phyloP scores from a whole-genome alignment of 2,888 invertebrate genomes.

The Thymelicus lineola region DNA sequence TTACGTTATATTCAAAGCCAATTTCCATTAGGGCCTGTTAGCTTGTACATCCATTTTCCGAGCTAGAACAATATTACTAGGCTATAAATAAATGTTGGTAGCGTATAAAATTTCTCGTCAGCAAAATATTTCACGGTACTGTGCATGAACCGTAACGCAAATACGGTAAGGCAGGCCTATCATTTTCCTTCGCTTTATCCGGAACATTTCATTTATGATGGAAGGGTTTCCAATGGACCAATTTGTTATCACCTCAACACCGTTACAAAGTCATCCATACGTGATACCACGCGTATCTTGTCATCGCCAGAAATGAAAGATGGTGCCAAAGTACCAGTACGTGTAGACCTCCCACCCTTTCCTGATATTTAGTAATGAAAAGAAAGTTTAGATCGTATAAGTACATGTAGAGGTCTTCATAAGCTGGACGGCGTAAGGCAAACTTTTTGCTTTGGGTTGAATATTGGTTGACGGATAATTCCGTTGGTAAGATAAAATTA shows the following conservation, averaged over 20 bases:
- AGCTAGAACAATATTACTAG: conserved; percentile 1
- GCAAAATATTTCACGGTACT: conserved; percentile 19
- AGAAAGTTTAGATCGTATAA: neutral
- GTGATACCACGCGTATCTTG: conserved; percentile 32
- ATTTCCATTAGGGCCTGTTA: conserved; percentile 2
- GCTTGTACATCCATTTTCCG: conserved; percentile 3
- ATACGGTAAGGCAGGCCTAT: conserved; percentile 18
- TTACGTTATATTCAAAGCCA: neutral
- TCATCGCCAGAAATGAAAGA: conserved; percentile 31
- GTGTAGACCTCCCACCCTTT: neutral
- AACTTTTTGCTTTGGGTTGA: conserved; percentile 33
- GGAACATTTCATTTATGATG: conserved; percentile 35
- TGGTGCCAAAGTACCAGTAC: conserved; percentile 18
- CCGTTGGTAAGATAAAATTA: conserved; percentile 36
- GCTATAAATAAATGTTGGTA: conserved; percentile 6
- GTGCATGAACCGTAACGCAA: conserved; percentile 3
- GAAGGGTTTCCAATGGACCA: conserved; percentile 37
- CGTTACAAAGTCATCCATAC: conserved; percentile 38
- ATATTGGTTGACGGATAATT: conserved; percentile 36
- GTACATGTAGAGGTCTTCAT: neutral
- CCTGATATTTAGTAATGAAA: neutral
- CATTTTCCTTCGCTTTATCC: conserved; percentile 26
- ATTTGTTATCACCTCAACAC: conserved; percentile 38
- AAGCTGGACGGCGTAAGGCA: neutral
- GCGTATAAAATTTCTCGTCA: conserved; percentile 9